phyloP scores from a whole-genome alignment of 2,888 invertebrate genomes.

The Agrochola circellaris region DNA sequence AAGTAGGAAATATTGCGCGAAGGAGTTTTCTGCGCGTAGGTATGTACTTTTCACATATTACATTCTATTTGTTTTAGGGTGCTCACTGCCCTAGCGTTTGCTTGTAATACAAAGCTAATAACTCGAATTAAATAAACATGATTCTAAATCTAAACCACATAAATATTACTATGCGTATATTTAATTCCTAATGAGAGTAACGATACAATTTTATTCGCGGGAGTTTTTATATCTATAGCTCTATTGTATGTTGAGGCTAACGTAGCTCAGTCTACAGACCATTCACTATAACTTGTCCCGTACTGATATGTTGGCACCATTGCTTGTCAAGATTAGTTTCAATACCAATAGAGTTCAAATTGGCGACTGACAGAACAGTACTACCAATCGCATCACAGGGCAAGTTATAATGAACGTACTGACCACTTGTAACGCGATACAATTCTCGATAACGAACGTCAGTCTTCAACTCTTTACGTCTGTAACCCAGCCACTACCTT shows the following conservation, averaged over 20 bases:
- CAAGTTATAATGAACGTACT: no score
- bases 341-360: no score
- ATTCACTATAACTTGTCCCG: no score
- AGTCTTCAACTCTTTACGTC: background rate
- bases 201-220: background rate
- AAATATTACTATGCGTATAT: constrained; percentile 6
- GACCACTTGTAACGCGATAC: background rate
- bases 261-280: no score
- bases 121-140: constrained; percentile 18
- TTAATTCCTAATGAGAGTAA: constrained; percentile 3
- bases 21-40: constrained; percentile 73
- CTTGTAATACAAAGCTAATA: constrained; percentile 7
- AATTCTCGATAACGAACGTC: constrained; percentile 10
- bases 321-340: no score
- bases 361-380: no score
- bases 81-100: constrained; percentile 5
- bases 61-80: constrained; percentile 29
- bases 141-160: constrained; percentile 10
- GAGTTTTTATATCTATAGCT: constrained; percentile 1
- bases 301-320: no score
- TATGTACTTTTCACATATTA: constrained; percentile 61
- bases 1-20: constrained; percentile 76
- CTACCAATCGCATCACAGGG: no score
- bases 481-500: background rate
- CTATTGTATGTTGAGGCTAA: background rate